phyloP scores from a whole-genome alignment of 2,888 invertebrate genomes.

The Parnassius mnemosyne region DNA sequence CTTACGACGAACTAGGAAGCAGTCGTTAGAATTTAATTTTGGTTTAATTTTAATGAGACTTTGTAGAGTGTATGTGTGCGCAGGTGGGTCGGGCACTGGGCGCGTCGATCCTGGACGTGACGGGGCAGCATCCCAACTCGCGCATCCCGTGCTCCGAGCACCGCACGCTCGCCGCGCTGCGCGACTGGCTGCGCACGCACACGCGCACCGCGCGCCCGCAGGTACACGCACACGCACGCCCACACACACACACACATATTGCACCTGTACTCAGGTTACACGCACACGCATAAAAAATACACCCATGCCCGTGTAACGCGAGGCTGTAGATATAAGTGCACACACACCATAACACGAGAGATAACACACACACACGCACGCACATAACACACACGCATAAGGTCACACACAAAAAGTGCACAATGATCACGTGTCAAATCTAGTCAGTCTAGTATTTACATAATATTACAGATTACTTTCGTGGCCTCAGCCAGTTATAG shows the following conservation, averaged over 20 bases:
- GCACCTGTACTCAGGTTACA: too few relatives aligned
- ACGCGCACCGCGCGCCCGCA: slow-evolving; percentile 63
- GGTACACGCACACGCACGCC: slow-evolving; percentile 41
- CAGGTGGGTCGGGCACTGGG: slow-evolving; percentile 92
- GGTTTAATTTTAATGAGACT: too few relatives aligned
- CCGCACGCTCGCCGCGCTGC: slow-evolving; percentile 84
- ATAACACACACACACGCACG: not conserved
- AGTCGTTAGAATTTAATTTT: too few relatives aligned
- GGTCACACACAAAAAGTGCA: too few relatives aligned
- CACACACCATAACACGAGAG: not conserved
- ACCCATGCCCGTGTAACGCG: too few relatives aligned
- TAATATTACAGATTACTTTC: too few relatives aligned
- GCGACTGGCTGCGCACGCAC: slow-evolving; percentile 82
- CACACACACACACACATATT: not conserved
- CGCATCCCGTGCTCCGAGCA: slow-evolving; percentile 90
- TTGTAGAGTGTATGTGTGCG: not conserved
- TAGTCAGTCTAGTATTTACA: too few relatives aligned
- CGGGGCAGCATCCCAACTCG: slow-evolving; percentile 89
- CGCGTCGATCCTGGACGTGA: slow-evolving; percentile 91
- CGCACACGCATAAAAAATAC: not conserved
- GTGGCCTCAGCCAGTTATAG: too few relatives aligned
- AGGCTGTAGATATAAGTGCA: too few relatives aligned
- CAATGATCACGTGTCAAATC: too few relatives aligned
- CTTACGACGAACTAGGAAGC: too few relatives aligned
- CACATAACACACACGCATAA: too few relatives aligned